Base-by-base conservation (phyloP, 2,113 vertebrate species). In the Butorides virescens region DNA sequence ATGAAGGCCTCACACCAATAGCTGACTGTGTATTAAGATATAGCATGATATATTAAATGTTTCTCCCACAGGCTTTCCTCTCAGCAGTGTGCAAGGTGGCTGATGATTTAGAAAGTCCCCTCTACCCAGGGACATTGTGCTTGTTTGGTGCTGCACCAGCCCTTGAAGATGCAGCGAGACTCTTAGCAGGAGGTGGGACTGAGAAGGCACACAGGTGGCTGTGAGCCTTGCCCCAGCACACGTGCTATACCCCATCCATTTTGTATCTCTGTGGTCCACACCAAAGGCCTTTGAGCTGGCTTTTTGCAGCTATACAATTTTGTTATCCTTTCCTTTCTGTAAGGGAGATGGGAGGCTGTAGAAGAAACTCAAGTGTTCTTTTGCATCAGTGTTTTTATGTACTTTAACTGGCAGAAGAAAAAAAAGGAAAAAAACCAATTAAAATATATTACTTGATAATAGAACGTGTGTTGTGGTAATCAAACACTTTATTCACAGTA, bases 221-320 rank as follows among this genome's bases (percentile, higher is more conserved):
- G 3, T 9, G 17, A 82, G 8, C 18, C n/a, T 55, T 72, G 27
- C 4, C 9, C 37, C 2, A 2, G 16, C 63, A 47, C 30, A 42
- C 1, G 1, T 58, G 25, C 13, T 42, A 6, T 50, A 72, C 3
- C 5, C 16, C 7, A n/a, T 25, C 1, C 7, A 27, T 22, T 77
- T 61, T 53, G 27, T 53, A 58, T 15, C 7, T 32, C 52, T 72
- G 0, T 13, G 18, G 47, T 61, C 30, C 59, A 73, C 18, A 73
- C 1, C 37, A 84, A 91, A 93, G 17, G 13, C 8, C 22, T 70
- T 66, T 34, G 21, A 83, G 10, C 3, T 55, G 5, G 0, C 2
- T 94, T 53, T 81, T 88, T 76, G 7, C 6, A 29, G 14, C 23
- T 72, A 11, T 46, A 30, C 1, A 4, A 5, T 61, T 49, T 72